Evolutionary conservation across 2,113 vertebrate genomes (phyloP).

Genomic region (Burhinus bistriatus): DNA sequence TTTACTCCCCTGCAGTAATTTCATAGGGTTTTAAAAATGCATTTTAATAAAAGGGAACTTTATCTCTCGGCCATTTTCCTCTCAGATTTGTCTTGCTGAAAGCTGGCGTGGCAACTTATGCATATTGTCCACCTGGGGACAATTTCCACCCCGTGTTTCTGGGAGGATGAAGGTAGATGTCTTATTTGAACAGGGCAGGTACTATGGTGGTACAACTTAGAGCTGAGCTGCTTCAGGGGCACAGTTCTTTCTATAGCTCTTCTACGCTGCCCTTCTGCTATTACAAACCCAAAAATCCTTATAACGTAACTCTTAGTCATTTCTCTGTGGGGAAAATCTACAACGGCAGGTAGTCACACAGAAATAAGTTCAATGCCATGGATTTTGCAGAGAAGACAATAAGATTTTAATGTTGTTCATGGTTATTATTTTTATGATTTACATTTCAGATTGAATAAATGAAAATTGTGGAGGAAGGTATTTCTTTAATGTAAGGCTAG

Average conservation of each 20-base stretch:
- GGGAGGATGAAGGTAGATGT: not conserved
- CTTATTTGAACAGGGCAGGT: not conserved
- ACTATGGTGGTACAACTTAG: rapidly evolving
- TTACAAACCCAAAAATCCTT: not conserved
- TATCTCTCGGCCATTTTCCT: not conserved
- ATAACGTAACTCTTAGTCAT: not conserved
- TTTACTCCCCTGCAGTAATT: not conserved
- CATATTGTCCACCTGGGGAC: rapidly evolving
- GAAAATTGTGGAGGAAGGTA: not conserved
- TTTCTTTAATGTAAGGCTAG: not conserved
- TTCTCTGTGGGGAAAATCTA: not conserved
- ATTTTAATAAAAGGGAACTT: not conserved
- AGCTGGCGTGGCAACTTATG: not conserved
- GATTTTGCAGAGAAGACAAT: not conserved
- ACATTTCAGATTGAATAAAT: not conserved
- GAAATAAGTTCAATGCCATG: not conserved
- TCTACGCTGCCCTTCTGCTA: not conserved
- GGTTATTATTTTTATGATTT: not conserved
- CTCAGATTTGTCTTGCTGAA: not conserved
- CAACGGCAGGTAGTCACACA: not conserved
- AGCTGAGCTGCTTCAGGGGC: not conserved
- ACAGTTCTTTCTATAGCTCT: not conserved
- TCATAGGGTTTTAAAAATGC: not conserved
- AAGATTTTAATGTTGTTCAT: not conserved
- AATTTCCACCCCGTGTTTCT: not conserved